Evolutionary conservation across 2,888 invertebrate genomes (phyloP).

Genomic region (Tethea ocularis): DNA sequence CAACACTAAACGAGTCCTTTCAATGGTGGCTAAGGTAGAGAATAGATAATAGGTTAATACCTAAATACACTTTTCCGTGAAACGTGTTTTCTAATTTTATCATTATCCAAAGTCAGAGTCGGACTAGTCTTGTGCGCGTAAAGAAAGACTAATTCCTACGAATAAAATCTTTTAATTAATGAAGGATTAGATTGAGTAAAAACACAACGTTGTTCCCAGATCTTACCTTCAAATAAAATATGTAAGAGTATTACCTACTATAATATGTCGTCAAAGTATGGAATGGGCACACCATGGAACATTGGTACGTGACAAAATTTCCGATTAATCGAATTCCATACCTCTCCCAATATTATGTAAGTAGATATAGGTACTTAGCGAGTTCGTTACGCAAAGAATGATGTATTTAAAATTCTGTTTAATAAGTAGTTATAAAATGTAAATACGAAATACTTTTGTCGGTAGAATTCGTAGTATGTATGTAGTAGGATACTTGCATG

Average conservation of each 20-base stretch:
- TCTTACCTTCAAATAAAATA: not conserved
- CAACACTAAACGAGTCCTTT: too few species aligned
- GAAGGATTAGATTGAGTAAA: not conserved
- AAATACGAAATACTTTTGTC: not conserved
- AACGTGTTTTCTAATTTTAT: too few species aligned
- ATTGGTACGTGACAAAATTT: slow-evolving; percentile 5
- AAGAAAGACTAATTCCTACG: too few species aligned
- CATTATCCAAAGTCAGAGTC: too few species aligned
- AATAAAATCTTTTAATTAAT: not conserved
- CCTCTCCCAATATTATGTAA: not conserved
- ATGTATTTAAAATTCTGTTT: not conserved
- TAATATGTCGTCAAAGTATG: not conserved
- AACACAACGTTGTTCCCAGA: not conserved
- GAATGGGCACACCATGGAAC: slow-evolving; percentile 1
- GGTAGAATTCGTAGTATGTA: too few species aligned
- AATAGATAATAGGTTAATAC: not conserved
- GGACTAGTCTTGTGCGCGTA: too few species aligned
- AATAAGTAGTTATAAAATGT: not conserved
- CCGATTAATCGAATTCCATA: slow-evolving; percentile 3
- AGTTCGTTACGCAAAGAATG: not conserved
- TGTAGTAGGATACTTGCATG: too few species aligned
- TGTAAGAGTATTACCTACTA: not conserved
- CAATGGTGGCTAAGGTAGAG: too few species aligned
- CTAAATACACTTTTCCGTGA: too few species aligned
- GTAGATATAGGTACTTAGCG: not conserved